These are phyloP conservation scores for Cinclus cinclus DNA, from an alignment of 2,113 vertebrate species.

Conservation along the genomic window DNA sequence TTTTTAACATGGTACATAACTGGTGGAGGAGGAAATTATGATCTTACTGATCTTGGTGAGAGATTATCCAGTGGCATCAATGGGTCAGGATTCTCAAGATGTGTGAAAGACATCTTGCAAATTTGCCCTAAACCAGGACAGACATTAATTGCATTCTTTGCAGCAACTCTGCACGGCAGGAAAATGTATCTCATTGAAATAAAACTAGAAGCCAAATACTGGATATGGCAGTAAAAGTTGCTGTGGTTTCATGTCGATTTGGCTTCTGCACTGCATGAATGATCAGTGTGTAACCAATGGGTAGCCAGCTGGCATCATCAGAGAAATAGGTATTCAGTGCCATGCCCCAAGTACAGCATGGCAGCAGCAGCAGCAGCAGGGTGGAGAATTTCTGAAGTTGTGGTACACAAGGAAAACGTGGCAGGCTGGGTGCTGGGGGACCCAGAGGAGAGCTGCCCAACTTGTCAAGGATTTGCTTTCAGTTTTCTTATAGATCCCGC, in stretches of 20 bases:
- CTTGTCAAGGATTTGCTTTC: background rate
- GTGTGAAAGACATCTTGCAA: background rate
- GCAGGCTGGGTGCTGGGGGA: background rate
- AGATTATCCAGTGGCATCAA: background rate
- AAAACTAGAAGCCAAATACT: background rate
- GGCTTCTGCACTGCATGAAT: background rate
- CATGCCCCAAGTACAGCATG: background rate
- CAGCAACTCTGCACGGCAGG: background rate
- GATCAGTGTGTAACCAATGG: background rate
- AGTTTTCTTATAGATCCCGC: background rate
- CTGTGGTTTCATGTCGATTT: background rate
- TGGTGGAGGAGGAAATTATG: background rate
- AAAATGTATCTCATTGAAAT: background rate
- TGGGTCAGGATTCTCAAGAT: background rate
- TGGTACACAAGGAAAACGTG: fast-evolving
- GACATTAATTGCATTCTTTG: background rate
- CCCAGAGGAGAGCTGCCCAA: background rate
- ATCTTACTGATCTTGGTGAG: background rate
- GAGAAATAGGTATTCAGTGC: background rate
- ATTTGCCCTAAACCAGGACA: too few species aligned
- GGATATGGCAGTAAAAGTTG: background rate
- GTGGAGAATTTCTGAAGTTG: background rate
- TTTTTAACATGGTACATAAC: background rate
- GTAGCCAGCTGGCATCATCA: background rate
- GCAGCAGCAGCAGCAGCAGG: background rate